These are phyloP conservation scores for Glaucopsyche alexis DNA, from an alignment of 2,888 invertebrate species.

Conservation along the genomic window DNA sequence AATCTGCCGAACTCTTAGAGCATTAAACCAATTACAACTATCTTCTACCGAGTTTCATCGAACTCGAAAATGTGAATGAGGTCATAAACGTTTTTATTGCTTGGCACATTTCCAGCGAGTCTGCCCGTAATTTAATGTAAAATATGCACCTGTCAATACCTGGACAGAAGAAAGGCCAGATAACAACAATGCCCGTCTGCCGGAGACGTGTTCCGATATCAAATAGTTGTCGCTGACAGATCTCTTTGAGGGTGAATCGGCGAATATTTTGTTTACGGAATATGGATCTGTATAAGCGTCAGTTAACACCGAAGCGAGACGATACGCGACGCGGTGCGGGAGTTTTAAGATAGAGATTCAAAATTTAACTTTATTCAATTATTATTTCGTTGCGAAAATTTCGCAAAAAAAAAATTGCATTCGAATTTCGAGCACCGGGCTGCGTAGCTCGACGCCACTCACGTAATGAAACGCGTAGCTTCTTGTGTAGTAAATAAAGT, in stretches of 20 bases:
- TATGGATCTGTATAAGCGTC: neutral
- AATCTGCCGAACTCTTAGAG: neutral
- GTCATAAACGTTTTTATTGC: constrained; percentile 22
- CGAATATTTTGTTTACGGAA: neutral
- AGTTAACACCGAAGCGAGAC: no score
- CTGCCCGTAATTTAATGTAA: constrained; percentile 11
- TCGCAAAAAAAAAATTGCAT: no score
- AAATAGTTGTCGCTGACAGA: constrained; percentile 12
- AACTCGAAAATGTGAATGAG: constrained; percentile 15
- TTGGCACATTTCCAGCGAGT: constrained; percentile 13
- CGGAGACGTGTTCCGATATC: constrained; percentile 22
- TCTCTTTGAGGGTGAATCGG: constrained; percentile 2
- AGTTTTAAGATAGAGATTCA: no score
- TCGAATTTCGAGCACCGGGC: no score
- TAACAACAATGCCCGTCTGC: neutral
- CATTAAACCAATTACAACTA: no score
- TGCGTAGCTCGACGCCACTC: no score
- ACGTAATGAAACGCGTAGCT: no score
- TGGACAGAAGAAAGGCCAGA: neutral
- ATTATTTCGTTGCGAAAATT: no score
- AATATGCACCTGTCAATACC: constrained; percentile 28
- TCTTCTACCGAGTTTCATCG: neutral
- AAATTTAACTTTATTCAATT: no score
- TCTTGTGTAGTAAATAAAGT: no score
- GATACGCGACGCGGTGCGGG: no score